phyloP scores from a whole-genome alignment of 2,113 vertebrate genomes.

The Callorhinus ursinus region DNA sequence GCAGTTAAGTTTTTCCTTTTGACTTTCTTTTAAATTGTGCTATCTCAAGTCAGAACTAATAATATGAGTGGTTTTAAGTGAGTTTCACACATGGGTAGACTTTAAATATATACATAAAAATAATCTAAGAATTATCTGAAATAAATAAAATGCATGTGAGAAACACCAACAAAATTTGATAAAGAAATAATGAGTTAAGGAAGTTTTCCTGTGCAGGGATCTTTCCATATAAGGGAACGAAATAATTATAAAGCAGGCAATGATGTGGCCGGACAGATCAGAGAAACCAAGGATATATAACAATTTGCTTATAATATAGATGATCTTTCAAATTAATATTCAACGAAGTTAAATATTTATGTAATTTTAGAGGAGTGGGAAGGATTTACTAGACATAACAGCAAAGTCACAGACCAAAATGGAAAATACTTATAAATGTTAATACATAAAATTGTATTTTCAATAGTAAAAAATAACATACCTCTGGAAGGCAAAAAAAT shows the following conservation, averaged over 20 bases:
- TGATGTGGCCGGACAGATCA: not conserved
- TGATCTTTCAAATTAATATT: not conserved
- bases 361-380: not conserved
- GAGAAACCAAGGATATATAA: not conserved
- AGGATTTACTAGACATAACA: slow-evolving; percentile 16
- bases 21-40: not conserved
- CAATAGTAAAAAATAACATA: not conserved
- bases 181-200: not conserved
- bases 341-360: not conserved
- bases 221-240: not conserved
- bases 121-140: not conserved
- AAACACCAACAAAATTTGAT: not conserved
- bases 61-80: not conserved
- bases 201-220: not conserved
- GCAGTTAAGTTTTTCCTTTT: not conserved
- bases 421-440: slow-evolving; percentile 37
- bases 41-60: not conserved
- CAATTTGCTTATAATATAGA: not conserved
- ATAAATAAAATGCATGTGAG: not conserved
- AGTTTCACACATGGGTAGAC: not conserved
- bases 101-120: not conserved
- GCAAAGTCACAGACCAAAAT: not conserved
- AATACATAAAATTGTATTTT: slow-evolving; percentile 3
- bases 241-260: not conserved
- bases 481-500: not conserved